Evolutionary conservation across 2,797 vertebrate species (phyloP).

Genomic region (Pipistrellus nathusii): DNA sequence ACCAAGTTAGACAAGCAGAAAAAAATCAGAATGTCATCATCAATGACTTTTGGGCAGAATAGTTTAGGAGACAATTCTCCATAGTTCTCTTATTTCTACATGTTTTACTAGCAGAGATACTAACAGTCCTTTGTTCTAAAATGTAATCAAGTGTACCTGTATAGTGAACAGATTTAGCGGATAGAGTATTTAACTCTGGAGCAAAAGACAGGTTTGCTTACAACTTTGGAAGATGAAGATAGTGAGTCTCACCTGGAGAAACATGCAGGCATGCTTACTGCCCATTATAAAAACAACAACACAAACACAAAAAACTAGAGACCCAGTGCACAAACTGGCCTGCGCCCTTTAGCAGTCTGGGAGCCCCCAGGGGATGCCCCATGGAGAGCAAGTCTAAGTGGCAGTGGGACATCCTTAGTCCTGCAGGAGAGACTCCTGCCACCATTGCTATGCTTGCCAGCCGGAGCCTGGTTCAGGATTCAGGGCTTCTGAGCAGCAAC

Average conservation of each 20-base stretch:
- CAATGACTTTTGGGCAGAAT: not conserved
- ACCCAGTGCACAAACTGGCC: no score
- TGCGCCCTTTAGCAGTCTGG: no score
- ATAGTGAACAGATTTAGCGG: not conserved
- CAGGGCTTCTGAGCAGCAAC: no score
- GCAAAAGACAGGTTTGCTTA: not conserved
- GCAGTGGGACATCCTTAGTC: no score
- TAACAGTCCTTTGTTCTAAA: not conserved
- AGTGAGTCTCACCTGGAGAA: not conserved
- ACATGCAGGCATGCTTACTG: not conserved
- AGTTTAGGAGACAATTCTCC: not conserved
- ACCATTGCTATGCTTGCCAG: no score
- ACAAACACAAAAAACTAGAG: no score
- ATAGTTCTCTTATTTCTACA: not conserved
- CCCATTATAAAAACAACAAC: no score
- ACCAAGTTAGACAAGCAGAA: not conserved
- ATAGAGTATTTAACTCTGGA: not conserved
- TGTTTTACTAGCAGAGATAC: not conserved
- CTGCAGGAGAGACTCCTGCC: no score
- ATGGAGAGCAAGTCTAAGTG: no score
- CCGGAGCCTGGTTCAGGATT: no score
- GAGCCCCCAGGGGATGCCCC: no score
- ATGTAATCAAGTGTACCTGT: not conserved
- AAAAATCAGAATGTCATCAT: not conserved
- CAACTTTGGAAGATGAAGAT: not conserved